Percentiles rank a stretch among this genome's conserved stretches.
These are phyloP conservation scores for Xiphophorus couchianus DNA, from an alignment of 2,113 vertebrate species.

Conservation along the genomic window DNA sequence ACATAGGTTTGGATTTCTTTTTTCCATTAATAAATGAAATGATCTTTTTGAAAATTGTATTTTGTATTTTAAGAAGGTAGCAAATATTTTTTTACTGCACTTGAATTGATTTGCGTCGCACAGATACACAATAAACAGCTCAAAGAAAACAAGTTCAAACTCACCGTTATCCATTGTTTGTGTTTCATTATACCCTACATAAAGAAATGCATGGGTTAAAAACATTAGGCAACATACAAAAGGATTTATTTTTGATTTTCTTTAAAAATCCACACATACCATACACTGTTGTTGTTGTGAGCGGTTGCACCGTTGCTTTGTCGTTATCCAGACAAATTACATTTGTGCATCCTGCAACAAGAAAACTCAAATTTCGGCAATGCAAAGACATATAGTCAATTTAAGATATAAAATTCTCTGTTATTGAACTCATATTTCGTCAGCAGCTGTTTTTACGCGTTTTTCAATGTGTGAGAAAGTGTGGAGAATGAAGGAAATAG, in stretches of 20 bases:
- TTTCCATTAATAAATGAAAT: too few relatives aligned
- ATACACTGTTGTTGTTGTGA: slow-evolving; percentile 4
- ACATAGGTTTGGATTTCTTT: too few relatives aligned
- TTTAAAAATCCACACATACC: not conserved
- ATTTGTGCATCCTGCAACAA: slow-evolving; percentile 27
- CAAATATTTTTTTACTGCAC: not conserved
- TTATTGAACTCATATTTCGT: not conserved
- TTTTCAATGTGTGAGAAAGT: not conserved
- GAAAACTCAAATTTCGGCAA: not conserved
- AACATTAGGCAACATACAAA: not conserved
- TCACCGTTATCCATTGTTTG: slow-evolving; percentile 13
- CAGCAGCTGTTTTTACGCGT: not conserved
- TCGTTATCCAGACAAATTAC: slow-evolving; percentile 53
- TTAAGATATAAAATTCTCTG: not conserved
- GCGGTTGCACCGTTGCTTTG: not conserved
- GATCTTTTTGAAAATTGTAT: too few relatives aligned
- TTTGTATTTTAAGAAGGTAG: too few relatives aligned
- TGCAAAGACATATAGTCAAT: not conserved
- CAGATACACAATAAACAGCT: not conserved
- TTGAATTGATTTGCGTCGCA: not conserved
- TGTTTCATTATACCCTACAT: slow-evolving; percentile 39
- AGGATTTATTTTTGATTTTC: not conserved
- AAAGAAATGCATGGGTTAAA: slow-evolving; percentile 4
- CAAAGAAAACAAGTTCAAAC: slow-evolving; percentile 24
- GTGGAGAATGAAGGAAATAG: slow-evolving; percentile 34